phyloP scores from a whole-genome alignment of 2,888 invertebrate genomes.

The Dendrolimus houi region DNA sequence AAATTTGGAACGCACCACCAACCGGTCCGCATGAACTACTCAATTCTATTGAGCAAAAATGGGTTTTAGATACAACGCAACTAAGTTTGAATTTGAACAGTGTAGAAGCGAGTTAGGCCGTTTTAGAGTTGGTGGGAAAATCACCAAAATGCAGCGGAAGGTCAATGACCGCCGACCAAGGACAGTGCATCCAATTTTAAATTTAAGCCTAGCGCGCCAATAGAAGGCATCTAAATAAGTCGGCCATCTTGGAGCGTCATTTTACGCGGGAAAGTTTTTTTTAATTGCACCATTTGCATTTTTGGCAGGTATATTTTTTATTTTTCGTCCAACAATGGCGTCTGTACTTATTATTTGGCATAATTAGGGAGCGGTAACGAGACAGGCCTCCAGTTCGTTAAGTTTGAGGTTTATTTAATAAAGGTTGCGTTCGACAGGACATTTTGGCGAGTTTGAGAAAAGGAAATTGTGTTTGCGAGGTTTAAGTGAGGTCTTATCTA shows the following conservation, averaged over 20 bases:
- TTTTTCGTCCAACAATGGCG: constrained; percentile 57
- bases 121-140: constrained; percentile 43
- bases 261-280: constrained; percentile 51
- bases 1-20: constrained; percentile 14
- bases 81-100: background rate
- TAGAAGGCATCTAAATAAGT: constrained; percentile 73
- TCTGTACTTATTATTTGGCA: constrained; percentile 25
- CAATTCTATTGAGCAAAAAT: background rate
- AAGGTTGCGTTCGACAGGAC: constrained; percentile 2
- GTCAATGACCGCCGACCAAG: constrained; percentile 68
- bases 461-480: background rate
- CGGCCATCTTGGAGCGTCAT: constrained; percentile 69
- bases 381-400: constrained; percentile 31
- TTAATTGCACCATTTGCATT: constrained; percentile 50
- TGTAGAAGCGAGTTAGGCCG: constrained; percentile 25
- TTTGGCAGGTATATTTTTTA: constrained; percentile 34
- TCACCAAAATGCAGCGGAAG: constrained; percentile 75
- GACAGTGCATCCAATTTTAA: constrained; percentile 76
- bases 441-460: background rate
- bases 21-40: background rate
- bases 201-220: constrained; percentile 71
- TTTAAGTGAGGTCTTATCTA: background rate
- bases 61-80: background rate
- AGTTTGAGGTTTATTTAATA: constrained; percentile 19
- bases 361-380: constrained; percentile 69